Evolutionary conservation across 2,888 invertebrate genomes (phyloP).

Genomic region (Cantharis lateralis): DNA sequence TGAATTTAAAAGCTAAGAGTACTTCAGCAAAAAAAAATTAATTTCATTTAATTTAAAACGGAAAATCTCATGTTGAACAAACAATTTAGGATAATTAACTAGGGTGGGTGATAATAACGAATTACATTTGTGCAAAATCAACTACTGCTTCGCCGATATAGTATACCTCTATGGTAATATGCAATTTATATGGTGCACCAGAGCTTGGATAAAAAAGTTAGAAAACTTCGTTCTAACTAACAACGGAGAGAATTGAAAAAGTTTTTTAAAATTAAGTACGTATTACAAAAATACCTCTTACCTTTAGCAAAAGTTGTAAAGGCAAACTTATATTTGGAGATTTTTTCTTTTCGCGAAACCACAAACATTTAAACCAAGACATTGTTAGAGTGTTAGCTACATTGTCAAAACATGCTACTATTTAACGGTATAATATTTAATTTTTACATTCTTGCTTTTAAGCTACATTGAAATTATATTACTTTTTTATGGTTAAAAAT

Average conservation of each 20-base stretch:
- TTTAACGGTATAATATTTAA: background rate
- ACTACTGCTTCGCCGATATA: background rate
- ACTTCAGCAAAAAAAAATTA: background rate
- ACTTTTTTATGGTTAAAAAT: background rate
- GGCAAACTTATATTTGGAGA: constrained; percentile 43
- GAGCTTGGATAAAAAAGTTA: background rate
- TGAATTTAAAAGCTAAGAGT: background rate
- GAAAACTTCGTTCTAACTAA: background rate
- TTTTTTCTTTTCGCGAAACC: constrained; percentile 41
- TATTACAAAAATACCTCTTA: constrained; percentile 25
- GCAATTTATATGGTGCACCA: background rate
- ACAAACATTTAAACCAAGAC: constrained; percentile 44
- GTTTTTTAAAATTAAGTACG: background rate
- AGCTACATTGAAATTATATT: background rate
- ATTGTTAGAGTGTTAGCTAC: constrained; percentile 22
- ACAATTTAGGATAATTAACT: too few relatives aligned
- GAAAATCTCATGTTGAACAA: too few relatives aligned
- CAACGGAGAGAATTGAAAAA: background rate
- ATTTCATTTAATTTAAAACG: too few relatives aligned
- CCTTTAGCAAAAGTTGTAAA: constrained; percentile 45
- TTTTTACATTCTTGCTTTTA: background rate
- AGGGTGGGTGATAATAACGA: too few relatives aligned
- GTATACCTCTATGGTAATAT: background rate
- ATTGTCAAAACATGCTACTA: background rate
- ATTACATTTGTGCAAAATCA: background rate